Base-by-base conservation (phyloP, 2,113 vertebrate genomes). In the Eupsittula cactorum region DNA sequence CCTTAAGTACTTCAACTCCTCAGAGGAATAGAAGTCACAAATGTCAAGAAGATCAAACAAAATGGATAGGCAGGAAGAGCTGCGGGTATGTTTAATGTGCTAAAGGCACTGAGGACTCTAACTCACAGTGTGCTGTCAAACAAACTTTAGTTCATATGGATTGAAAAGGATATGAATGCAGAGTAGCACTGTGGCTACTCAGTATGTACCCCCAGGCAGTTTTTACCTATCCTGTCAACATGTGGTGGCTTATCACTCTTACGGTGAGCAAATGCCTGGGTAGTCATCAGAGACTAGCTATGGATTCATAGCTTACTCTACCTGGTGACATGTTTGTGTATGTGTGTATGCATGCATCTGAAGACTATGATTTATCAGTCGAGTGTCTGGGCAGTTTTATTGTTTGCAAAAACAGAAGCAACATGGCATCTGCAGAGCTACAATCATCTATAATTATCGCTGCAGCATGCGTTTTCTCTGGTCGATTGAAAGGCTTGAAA, bases 321-420 rank as follows among this genome's bases (percentile, higher is more conserved):
- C 37, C 18, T 59, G 57, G 24, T 62, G 46, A 37, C 8, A 3
- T 37, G 79, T 75, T 33, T 80, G 44, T 65, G 27, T 57, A 5
- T 41, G 13, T 62, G 49, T 42, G 62, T 10, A 4, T 10, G 19
- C 25, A 6, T 2, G 8, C 18, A 33, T 55, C 33, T 20, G 47
- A 88, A 81, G 57, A n/a, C 24, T 62, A 9, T 57, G 52, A 68
- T 85, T 92, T 76, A 53, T 57, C 73, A 42, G 5, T 21, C 52
- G 52, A 77, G 20, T 67, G 74, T 49, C 29, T 69, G 41, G 57
- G 16, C 63, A 89, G 69, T 88, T 86, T 65, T 39, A 46, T 28
- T 92, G 62, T 93, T 91, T 94, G 65, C n/a, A 63, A 44, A 69
- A 91, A 3, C 77, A 95, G 59, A 86, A 92, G 33, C 80, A 88